These are phyloP conservation scores for Corapipo altera DNA, from an alignment of 2,113 vertebrate genomes.

Conservation along the genomic window DNA sequence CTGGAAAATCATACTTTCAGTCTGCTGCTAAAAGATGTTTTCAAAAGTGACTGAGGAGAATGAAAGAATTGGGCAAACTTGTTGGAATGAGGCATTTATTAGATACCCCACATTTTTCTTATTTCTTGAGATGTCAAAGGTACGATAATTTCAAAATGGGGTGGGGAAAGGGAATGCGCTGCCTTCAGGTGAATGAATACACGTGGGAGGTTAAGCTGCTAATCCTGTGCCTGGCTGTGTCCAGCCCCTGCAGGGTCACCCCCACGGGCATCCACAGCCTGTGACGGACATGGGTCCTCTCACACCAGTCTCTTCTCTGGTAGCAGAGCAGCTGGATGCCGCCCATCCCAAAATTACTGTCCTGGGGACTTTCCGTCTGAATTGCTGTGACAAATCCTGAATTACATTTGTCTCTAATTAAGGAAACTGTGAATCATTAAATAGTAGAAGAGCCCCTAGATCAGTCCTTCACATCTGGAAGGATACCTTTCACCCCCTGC, in stretches of 20 bases:
- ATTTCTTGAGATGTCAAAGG: background rate
- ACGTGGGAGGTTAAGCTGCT: background rate
- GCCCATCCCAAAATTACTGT: background rate
- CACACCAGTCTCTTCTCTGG: background rate
- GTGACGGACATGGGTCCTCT: accelerated
- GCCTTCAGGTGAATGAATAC: background rate
- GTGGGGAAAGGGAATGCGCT: background rate
- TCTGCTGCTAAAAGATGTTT: background rate
- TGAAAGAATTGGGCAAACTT: background rate
- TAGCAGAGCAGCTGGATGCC: accelerated
- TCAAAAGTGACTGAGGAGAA: background rate
- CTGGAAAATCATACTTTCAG: background rate
- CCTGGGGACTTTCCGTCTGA: background rate
- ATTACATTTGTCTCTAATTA: background rate
- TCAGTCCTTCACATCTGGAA: background rate
- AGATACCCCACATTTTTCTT: background rate
- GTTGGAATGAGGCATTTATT: background rate
- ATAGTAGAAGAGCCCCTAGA: background rate
- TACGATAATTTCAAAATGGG: background rate
- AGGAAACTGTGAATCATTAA: background rate
- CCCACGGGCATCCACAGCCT: background rate
- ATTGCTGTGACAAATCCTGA: background rate
- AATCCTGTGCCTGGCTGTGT: background rate
- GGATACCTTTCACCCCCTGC: background rate
- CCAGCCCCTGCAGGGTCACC: too few species aligned